Evolutionary conservation across 2,797 vertebrate species (phyloP).

Genomic region (Sebastes nivosus): DNA sequence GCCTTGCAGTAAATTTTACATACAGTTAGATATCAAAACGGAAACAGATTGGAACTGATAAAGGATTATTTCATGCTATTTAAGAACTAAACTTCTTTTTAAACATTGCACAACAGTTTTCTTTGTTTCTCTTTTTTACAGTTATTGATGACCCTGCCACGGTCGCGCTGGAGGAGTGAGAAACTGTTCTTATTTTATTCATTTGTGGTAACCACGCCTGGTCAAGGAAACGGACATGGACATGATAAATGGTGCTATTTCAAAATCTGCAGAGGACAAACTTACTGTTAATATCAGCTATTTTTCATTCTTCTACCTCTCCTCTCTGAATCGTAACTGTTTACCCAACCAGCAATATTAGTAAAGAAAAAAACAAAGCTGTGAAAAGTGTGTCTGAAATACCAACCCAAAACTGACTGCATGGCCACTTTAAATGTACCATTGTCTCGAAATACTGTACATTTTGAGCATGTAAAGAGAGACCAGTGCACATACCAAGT

Average conservation of each 20-base stretch:
- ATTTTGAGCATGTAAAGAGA: not conserved
- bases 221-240: not conserved
- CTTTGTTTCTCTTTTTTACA: conserved; percentile 1
- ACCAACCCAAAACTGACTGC: not conserved
- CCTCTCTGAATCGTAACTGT: not conserved
- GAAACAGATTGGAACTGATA: not conserved
- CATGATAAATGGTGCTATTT: conserved; percentile 21
- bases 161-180: not conserved
- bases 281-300: not conserved
- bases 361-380: not conserved
- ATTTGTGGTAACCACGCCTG: not conserved
- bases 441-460: not conserved
- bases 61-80: not conserved
- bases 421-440: not conserved
- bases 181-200: not conserved
- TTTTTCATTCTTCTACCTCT: conserved; percentile 1
- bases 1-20: not conserved
- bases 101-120: not conserved
- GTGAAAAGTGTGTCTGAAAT: not conserved
- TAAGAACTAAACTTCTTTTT: not conserved
- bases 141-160: conserved; percentile 41
- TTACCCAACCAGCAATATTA: not conserved
- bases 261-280: not conserved
- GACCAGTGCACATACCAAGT: not conserved
- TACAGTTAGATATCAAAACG: not conserved